Conservation (phyloP, 2,797 vertebrate species). For the Pangasius larnaudii region DNA sequence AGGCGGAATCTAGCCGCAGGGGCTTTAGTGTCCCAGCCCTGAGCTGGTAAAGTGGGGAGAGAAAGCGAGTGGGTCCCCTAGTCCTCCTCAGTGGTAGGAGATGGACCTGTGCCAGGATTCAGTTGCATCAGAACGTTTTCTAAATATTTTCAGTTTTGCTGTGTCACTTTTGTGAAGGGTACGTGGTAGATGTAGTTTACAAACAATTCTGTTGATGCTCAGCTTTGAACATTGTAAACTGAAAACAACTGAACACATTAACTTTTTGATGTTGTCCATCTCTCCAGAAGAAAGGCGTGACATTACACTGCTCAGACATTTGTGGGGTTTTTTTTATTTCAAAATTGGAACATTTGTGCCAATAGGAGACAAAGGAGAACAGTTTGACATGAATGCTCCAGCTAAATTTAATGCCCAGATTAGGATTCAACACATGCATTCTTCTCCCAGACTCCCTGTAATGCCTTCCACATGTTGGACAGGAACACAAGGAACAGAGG, state of each 20-base stretch:
- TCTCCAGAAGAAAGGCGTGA: conserved; percentile 62
- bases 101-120: conserved; percentile 8
- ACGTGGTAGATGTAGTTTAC: not conserved
- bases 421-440: conserved; percentile 80
- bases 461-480: conserved; percentile 79
- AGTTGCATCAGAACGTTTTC: not conserved
- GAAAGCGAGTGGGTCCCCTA: conserved; percentile 19
- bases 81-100: not conserved
- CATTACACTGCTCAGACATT: conserved; percentile 70
- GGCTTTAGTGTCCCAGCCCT: conserved; percentile 59
- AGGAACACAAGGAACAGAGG: conserved; percentile 55
- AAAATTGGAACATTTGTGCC: conserved; percentile 71
- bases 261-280: conserved; percentile 63
- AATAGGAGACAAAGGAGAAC: conserved; percentile 72
- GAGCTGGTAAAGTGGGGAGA: conserved; percentile 52
- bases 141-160: not conserved
- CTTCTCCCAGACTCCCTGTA: conserved; percentile 73
- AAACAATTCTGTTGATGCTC: not conserved
- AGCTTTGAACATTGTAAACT: not conserved
- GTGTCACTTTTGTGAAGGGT: not conserved
- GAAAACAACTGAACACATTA: conserved; percentile 53
- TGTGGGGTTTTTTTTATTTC: not conserved
- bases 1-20: conserved; percentile 77
- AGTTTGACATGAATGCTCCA: conserved; percentile 19
- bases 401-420: conserved; percentile 69